phyloP scores from a whole-genome alignment of 2,888 invertebrate species.

The Troglohyphantes excavatus region DNA sequence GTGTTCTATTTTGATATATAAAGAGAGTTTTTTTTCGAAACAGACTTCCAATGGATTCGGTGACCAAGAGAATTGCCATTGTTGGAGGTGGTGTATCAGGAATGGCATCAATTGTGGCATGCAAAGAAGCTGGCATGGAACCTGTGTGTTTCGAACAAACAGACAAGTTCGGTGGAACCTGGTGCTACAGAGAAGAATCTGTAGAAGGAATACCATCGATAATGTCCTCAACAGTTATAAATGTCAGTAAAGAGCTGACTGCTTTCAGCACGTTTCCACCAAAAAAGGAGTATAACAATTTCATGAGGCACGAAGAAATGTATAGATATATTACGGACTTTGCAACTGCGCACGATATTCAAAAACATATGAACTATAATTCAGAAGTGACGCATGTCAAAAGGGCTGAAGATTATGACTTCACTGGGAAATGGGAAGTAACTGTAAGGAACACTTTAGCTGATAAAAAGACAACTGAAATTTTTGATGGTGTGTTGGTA shows the following conservation, averaged over 20 bases:
- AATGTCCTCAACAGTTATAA: slow-evolving; percentile 82
- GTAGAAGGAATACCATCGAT: slow-evolving; percentile 81
- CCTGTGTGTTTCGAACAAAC: slow-evolving; percentile 82
- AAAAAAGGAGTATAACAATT: slow-evolving; percentile 82
- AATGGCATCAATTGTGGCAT: slow-evolving; percentile 82
- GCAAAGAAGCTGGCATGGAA: slow-evolving; percentile 81
- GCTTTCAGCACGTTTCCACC: slow-evolving; percentile 83
- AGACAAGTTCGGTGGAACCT: slow-evolving; percentile 82
- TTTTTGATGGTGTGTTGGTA: slow-evolving; percentile 83
- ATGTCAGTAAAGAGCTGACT: slow-evolving; percentile 82
- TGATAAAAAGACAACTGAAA: not conserved
- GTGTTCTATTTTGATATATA: too few species aligned
- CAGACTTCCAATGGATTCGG: not conserved
- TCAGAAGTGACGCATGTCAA: slow-evolving; percentile 80
- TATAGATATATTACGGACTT: slow-evolving; percentile 81
- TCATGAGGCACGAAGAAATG: slow-evolving; percentile 83
- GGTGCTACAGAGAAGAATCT: slow-evolving; percentile 80
- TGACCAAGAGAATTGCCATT: slow-evolving; percentile 78
- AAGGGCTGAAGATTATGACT: slow-evolving; percentile 55
- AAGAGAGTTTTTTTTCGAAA: slow-evolving; percentile 70
- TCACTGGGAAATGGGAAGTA: slow-evolving; percentile 78
- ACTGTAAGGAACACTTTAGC: slow-evolving; percentile 22
- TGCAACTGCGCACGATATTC: slow-evolving; percentile 77
- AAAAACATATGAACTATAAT: slow-evolving; percentile 79
- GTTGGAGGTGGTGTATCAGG: slow-evolving; percentile 83